Conservation (phyloP, 2,797 vertebrate species). For the Clarias platycephalus region DNA sequence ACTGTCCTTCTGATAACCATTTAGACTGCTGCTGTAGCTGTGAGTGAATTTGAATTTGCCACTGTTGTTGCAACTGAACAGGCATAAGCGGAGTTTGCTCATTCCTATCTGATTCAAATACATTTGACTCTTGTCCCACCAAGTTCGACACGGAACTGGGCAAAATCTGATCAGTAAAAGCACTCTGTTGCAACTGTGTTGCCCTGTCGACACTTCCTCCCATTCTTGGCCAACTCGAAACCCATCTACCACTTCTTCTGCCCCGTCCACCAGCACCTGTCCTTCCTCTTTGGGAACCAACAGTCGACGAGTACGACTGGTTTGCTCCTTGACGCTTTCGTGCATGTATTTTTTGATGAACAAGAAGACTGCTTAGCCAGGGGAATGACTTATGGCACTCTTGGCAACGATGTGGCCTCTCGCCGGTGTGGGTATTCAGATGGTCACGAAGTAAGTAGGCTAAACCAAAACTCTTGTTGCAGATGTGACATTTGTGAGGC, state of each 20-base stretch:
- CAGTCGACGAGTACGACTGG: slow-evolving; percentile 57
- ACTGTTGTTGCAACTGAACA: slow-evolving; percentile 58
- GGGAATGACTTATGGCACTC: slow-evolving; percentile 80
- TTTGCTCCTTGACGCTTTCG: slow-evolving; percentile 69
- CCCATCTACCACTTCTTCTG: slow-evolving; percentile 61
- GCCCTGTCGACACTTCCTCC: slow-evolving; percentile 54
- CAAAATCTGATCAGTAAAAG: slow-evolving; percentile 54
- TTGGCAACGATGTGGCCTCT: slow-evolving; percentile 76
- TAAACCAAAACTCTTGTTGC: slow-evolving; percentile 78
- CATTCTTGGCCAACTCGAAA: slow-evolving; percentile 62
- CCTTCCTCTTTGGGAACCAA: slow-evolving; percentile 50
- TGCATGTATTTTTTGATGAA: slow-evolving; percentile 79
- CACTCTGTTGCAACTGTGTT: slow-evolving; percentile 45
- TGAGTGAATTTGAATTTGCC: slow-evolving; percentile 50
- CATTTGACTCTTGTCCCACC: slow-evolving; percentile 56
- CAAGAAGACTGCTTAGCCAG: slow-evolving; percentile 80
- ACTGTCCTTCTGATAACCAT: slow-evolving; percentile 29
- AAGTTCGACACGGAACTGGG: slow-evolving; percentile 61
- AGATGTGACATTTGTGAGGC: slow-evolving; percentile 76
- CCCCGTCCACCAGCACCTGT: slow-evolving; percentile 52
- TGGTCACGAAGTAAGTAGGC: slow-evolving; percentile 80
- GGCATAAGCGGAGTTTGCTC: slow-evolving; percentile 60
- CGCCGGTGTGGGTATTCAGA: slow-evolving; percentile 81
- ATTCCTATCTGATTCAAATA: slow-evolving; percentile 59
- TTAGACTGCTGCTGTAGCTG: slow-evolving; percentile 43